phyloP scores from a whole-genome alignment of 2,888 invertebrate species.

The Seira musarum region DNA sequence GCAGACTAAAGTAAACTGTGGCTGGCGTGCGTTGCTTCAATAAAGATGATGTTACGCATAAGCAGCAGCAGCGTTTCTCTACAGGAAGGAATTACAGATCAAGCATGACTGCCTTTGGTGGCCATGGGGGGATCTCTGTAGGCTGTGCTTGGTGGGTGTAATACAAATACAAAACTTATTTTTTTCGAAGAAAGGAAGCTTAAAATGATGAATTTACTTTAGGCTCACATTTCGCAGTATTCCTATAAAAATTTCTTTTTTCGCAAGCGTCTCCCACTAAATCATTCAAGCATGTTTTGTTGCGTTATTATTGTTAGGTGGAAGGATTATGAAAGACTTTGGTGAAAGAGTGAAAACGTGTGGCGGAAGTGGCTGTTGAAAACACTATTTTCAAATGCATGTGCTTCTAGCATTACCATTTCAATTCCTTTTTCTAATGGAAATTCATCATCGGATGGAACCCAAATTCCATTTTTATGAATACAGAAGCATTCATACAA shows the following conservation, averaged over 20 bases:
- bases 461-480: neutral
- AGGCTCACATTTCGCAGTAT: neutral
- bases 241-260: neutral
- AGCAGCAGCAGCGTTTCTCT: no score
- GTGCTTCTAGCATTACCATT: no score
- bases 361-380: neutral
- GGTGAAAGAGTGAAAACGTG: neutral
- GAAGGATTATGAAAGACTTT: neutral
- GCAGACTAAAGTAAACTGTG: conserved; percentile 35
- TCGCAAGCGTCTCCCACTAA: neutral
- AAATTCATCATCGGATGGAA: neutral
- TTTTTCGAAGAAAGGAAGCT: no score
- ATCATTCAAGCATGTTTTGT: neutral
- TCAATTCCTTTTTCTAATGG: no score
- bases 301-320: neutral
- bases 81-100: no score
- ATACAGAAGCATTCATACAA: no score
- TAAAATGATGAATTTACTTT: neutral
- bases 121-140: no score
- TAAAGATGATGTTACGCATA: conserved; percentile 45
- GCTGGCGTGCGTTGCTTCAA: conserved; percentile 34
- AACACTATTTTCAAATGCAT: no score
- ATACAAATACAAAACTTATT: no score
- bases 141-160: no score
- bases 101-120: no score